Conservation (phyloP, 2,888 invertebrate species). For the Stegana nigrithorax region DNA sequence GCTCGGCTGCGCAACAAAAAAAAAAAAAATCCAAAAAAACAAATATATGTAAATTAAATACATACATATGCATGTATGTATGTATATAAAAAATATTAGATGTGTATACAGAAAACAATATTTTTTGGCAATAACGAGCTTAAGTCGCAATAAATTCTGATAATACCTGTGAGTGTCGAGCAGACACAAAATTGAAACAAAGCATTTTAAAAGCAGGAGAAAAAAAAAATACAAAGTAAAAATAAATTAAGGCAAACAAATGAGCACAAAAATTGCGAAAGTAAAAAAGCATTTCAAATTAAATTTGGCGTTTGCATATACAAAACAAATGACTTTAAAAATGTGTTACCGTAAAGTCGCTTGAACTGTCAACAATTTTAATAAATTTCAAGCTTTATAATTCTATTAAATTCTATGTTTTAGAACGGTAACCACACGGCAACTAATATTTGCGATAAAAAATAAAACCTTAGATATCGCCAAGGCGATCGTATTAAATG, state of each 20-base stretch:
- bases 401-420: too few relatives aligned
- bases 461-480: too few relatives aligned
- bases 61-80: neutral
- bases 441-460: too few relatives aligned
- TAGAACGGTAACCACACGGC: too few relatives aligned
- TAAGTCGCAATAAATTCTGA: conserved; percentile 50
- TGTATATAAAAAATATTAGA: neutral
- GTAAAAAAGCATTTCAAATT: neutral
- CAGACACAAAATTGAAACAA: conserved; percentile 38
- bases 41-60: neutral
- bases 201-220: conserved; percentile 48
- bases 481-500: too few relatives aligned
- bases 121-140: conserved; percentile 43
- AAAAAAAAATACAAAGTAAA: conserved; percentile 27
- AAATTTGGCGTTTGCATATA: too few relatives aligned
- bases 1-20: too few relatives aligned
- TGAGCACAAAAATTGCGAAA: neutral
- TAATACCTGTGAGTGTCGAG: conserved; percentile 34
- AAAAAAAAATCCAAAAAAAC: neutral
- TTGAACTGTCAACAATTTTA: too few relatives aligned
- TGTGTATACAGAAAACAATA: neutral
- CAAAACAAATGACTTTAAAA: too few relatives aligned
- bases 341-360: too few relatives aligned
- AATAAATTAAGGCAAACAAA: conserved; percentile 41
- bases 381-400: too few relatives aligned